phyloP scores from a whole-genome alignment of 2,888 invertebrate genomes.

The Nephrotoma guestfalica region DNA sequence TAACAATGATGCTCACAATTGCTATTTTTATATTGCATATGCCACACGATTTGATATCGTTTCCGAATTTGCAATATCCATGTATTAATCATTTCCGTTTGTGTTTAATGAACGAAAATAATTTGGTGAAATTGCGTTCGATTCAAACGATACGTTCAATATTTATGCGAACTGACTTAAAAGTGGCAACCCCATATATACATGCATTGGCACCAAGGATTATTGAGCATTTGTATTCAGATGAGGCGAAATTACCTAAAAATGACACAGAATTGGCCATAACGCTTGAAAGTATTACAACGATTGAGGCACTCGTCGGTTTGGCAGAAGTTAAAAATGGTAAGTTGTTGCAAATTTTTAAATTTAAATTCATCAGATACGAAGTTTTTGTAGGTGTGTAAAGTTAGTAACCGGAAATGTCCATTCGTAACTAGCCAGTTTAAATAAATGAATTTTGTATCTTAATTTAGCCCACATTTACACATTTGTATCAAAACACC shows the following conservation, averaged over 20 bases:
- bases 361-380: neutral
- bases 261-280: conserved; percentile 56
- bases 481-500: no score
- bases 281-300: conserved; percentile 54
- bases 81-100: conserved; percentile 86
- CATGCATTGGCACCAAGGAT: conserved; percentile 66
- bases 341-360: conserved; percentile 35
- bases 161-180: conserved; percentile 54
- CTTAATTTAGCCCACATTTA: neutral
- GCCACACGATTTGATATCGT: conserved; percentile 56
- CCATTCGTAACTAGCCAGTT: neutral
- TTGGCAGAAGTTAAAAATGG: conserved; percentile 62
- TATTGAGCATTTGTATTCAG: conserved; percentile 56
- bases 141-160: conserved; percentile 64
- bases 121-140: conserved; percentile 57
- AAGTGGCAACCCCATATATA: conserved; percentile 63
- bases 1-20: conserved; percentile 76
- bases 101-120: conserved; percentile 53
- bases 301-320: conserved; percentile 58
- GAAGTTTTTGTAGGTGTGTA: neutral
- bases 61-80: conserved; percentile 75
- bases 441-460: neutral
- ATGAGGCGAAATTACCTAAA: conserved; percentile 41
- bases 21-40: conserved; percentile 78
- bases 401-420: no score